Percentiles rank a stretch among this genome's conserved stretches.
Evolutionary conservation across 92 coral and sea anemone species (phyloP).

Genomic region (Hydrozoanthus gracilis): DNA sequence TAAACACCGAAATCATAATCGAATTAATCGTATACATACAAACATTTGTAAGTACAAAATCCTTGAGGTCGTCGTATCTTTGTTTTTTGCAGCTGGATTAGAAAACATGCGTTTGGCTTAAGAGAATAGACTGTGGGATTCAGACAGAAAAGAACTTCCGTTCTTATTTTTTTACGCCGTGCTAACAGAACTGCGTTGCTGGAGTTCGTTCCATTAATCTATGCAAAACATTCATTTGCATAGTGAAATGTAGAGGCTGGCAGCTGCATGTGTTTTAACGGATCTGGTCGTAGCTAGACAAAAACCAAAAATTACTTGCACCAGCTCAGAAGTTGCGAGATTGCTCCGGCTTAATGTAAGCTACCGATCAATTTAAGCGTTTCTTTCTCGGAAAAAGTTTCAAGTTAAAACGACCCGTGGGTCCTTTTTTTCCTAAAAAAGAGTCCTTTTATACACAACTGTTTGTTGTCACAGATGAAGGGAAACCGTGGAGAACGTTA

Average conservation of each 20-base stretch:
- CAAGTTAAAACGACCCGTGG: background rate
- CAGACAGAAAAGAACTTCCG: too few species aligned
- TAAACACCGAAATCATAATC: too few species aligned
- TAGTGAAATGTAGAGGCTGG: conserved; percentile 6
- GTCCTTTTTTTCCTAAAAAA: background rate
- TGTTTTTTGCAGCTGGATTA: too few species aligned
- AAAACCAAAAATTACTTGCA: background rate
- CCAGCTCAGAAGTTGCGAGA: background rate
- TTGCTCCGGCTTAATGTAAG: too few species aligned
- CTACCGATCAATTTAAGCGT: background rate
- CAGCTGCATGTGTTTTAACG: conserved; percentile 23
- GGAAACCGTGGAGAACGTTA: background rate
- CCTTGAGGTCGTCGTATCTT: too few species aligned
- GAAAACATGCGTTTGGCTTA: too few species aligned
- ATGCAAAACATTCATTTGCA: conserved; percentile 36
- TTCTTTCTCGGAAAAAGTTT: background rate
- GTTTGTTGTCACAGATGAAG: background rate
- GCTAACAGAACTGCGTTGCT: background rate
- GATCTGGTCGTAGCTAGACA: background rate
- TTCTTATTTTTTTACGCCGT: background rate
- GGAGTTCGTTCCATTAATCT: background rate
- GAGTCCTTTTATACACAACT: background rate
- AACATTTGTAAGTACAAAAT: too few species aligned
- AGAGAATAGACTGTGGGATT: too few species aligned
- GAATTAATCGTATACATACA: too few species aligned